Base-by-base conservation (phyloP, 2,797 vertebrate genomes). In the Schizopygopsis malacanthus region DNA sequence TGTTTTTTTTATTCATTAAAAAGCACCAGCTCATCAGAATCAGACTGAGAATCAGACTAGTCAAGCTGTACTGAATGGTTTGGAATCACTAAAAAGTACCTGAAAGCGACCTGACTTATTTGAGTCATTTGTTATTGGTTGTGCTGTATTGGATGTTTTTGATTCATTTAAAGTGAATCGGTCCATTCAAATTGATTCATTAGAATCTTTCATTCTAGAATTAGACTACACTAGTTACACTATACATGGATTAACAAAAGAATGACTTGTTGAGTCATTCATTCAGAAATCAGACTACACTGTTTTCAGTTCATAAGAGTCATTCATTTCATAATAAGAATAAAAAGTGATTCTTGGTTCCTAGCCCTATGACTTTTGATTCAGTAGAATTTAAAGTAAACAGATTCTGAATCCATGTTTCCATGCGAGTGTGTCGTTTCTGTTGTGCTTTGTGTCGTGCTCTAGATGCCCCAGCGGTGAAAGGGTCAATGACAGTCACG, bases 401-500 rank as follows among this genome's bases (percentile, higher is more conserved):
- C 50, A 2, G 15, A 25, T 75, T 45, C 22, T 25, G 4, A 75
- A 75, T 33, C 10, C 18, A 37, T 16, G 39, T 61, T 82, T 83
- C 41, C 15, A 12, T 22, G 6, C 33, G 69, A 25, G 56, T 22
- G 37, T 82, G n/a, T 61, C 1, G 11, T 47, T 72, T 47, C 16
- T 54, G 39, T 33, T 50, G 59, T 41, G 41, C 41, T 69, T n/a
- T 25, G 25, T n/a, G 70, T 43, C 80, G n/a, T 43, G 50, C 83
- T 18, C 45, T 78, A 15, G 43, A 70, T 25, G 33, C n/a, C 16
- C 12, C 25, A n/a, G 67, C 75, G 6, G 56, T n/a, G 50, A 43
- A 80, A 76, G 90, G 80, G 88, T 90, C 88, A 81, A 88, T 75
- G 33, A 22, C 22, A 45, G 75, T 76, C 69, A 79, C 54, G 79